phyloP scores from a whole-genome alignment of 2,888 invertebrate species.

The Reticulitermes lucifugus region DNA sequence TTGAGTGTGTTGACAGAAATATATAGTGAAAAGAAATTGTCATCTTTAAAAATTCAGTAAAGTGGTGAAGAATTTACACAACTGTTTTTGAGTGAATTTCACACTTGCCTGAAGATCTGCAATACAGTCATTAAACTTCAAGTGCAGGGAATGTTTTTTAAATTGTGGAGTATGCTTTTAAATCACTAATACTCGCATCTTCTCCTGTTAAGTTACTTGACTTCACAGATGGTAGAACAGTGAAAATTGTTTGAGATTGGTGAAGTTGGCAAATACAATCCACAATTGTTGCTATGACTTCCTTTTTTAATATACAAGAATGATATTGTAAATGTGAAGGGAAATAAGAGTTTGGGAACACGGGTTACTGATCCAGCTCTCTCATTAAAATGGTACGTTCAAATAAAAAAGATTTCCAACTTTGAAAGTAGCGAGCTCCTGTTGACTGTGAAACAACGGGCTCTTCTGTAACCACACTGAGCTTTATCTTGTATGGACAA shows the following conservation, averaged over 20 bases:
- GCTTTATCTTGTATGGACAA: not conserved
- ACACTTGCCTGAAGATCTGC: not conserved
- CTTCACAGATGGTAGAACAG: not conserved
- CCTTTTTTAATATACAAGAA: not conserved
- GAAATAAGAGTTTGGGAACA: not conserved
- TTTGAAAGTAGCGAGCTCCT: slow-evolving; percentile 2
- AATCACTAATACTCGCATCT: not conserved
- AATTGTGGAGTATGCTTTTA: not conserved
- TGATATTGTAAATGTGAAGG: not conserved
- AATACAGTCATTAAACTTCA: not conserved
- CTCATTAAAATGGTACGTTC: not conserved
- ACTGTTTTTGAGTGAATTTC: not conserved
- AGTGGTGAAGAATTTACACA: not conserved
- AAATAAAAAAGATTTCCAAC: not conserved
- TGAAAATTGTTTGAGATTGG: not conserved
- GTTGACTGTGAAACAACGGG: not conserved
- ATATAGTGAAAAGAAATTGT: not conserved
- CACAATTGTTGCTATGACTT: not conserved
- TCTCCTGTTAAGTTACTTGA: not conserved
- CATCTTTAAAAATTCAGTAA: not conserved
- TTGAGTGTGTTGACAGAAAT: not conserved
- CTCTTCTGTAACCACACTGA: not conserved
- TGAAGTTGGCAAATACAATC: not conserved
- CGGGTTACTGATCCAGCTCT: not conserved
- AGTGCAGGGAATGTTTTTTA: not conserved